Base-by-base conservation (phyloP, 2,113 vertebrate genomes). In the Tylochromis polylepis region DNA sequence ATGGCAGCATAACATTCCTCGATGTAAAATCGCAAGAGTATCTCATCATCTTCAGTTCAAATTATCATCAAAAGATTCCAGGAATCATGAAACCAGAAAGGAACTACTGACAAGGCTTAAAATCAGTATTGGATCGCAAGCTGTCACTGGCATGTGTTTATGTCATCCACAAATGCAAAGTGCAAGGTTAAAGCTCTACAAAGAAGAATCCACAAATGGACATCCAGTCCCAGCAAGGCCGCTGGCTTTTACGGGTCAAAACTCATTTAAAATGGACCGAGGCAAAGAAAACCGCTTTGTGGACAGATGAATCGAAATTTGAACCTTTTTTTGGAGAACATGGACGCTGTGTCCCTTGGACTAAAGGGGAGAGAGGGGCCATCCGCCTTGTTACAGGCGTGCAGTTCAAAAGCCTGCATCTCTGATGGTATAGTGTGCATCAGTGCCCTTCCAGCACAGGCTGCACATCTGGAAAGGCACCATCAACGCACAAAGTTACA, bases 1-100 rank as follows among this genome's bases (percentile, higher is more conserved):
- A 36, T 36, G 34, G 34, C 2, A 36, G 8, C 8, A 4, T 36
- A 8, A 36, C 8, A 36, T 36, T 36, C 34, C 34, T 34, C 31
- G 6, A 34, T 34, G 31, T 34, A 34, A 34, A 34, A 34, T 34
- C 31, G 5, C 34, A 36, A 36, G 8, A 8, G 34, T 8, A 36
- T 36, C 34, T 36, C 34, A 36, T 8, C 34, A 8, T 8, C 34
- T 36, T 36, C 34, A 36, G 8, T 36, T 8, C 8, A 36, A 36
- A 38, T 38, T 38, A 9, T 10, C 36, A 10, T 3, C 3, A 38
- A 38, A 8, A 3, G 18, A n/a, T 0, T 38, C 34, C 60, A 65
- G 14, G 60, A 38, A 38, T 38, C 34, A n/a, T n/a, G n/a, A n/a
- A n/a, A n/a, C n/a, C n/a, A 38, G 34, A 65, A 36, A 65, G 59